Conservation (phyloP, 2,888 invertebrate species). For the Melikaiella ostensackeni region DNA sequence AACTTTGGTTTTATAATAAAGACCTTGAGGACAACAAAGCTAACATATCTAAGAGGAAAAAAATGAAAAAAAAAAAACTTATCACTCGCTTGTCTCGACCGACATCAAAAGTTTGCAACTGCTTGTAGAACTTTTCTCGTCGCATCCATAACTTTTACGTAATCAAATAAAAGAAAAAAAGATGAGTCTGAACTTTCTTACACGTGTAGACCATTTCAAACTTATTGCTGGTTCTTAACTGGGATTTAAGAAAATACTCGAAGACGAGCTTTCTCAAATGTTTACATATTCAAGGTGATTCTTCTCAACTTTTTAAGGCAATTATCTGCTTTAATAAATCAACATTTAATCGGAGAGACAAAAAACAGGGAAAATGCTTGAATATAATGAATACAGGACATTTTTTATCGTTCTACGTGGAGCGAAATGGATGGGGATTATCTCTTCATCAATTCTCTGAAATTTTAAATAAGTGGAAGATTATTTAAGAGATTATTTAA, state of each 20-base stretch:
- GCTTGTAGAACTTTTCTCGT: neutral
- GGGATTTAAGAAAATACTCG: neutral
- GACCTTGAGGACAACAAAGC: constrained; percentile 4
- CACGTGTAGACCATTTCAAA: neutral
- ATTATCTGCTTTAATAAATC: neutral
- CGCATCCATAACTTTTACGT: neutral
- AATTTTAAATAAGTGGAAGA: too few species aligned
- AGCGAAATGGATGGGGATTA: neutral
- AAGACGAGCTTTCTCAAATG: neutral
- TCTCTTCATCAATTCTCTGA: too few species aligned
- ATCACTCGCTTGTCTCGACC: neutral
- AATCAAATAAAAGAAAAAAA: neutral
- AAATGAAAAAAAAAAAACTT: constrained; percentile 6
- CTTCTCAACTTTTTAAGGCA: neutral
- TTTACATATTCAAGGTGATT: neutral
- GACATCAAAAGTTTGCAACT: neutral
- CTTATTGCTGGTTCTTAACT: neutral
- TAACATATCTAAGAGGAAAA: neutral
- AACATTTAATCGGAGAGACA: neutral
- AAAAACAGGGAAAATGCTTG: neutral
- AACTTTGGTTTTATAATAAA: constrained; percentile 20
- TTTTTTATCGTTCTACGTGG: neutral
- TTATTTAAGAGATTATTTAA: too few species aligned
- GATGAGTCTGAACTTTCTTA: neutral
- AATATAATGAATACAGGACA: neutral